phyloP scores from a whole-genome alignment of 2,113 vertebrate genomes.

The Macrotis lagotis region DNA sequence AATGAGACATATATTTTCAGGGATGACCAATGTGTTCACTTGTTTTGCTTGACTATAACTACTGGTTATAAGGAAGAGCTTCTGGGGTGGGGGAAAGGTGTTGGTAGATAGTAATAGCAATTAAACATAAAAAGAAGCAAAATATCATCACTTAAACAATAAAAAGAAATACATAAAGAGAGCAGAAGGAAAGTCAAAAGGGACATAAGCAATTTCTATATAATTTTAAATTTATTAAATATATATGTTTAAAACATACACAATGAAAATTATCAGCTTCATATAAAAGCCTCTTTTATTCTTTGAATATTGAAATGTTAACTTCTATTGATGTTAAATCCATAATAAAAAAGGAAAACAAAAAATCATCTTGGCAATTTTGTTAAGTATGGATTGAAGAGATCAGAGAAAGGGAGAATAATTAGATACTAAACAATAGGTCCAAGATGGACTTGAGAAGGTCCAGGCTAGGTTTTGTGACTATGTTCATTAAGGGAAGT shows the following conservation, averaged over 20 bases:
- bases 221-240: not conserved
- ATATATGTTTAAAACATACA: not conserved
- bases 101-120: not conserved
- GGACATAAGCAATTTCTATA: not conserved
- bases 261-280: not conserved
- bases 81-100: not conserved
- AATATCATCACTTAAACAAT: not conserved
- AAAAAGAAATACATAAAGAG: not conserved
- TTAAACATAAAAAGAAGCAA: not conserved
- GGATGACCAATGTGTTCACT: not conserved
- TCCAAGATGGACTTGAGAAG: too few relatives aligned
- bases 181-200: not conserved
- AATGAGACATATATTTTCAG: not conserved
- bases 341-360: not conserved
- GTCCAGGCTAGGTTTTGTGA: too few relatives aligned
- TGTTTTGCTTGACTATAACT: not conserved
- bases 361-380: not conserved
- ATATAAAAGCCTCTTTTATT: not conserved
- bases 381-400: not conserved
- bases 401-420: not conserved
- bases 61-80: not conserved
- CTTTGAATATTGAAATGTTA: not conserved
- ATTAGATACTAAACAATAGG: too few relatives aligned
- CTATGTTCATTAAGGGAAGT: too few relatives aligned
- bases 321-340: not conserved